These are phyloP conservation scores for Acropternis orthonyx DNA, from an alignment of 2,797 vertebrate genomes.

Conservation along the genomic window DNA sequence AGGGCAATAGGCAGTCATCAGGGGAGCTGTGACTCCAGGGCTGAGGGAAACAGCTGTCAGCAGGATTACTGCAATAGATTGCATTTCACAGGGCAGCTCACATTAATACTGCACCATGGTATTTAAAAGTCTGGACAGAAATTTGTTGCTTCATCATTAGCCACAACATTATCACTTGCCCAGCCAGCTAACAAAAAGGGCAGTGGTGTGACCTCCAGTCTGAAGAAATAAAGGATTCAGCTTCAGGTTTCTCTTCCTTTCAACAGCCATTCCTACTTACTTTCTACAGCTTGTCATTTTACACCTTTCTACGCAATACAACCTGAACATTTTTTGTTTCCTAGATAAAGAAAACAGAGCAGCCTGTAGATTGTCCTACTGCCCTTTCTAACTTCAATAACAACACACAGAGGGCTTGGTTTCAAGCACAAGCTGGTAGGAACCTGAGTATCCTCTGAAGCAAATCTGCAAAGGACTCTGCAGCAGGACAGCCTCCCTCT, in stretches of 20 bases:
- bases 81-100: slow-evolving; percentile 21
- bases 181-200: not conserved
- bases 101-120: not conserved
- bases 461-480: fast-evolving
- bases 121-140: slow-evolving; percentile 4
- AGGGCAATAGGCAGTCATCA: slow-evolving; percentile 54
- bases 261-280: not conserved
- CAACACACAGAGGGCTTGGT: not conserved
- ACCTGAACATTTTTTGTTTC: not conserved
- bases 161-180: not conserved
- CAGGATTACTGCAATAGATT: slow-evolving; percentile 34
- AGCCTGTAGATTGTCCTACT: not conserved
- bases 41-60: slow-evolving; percentile 65
- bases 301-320: not conserved
- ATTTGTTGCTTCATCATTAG: not conserved
- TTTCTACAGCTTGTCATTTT: not conserved
- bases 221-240: not conserved
- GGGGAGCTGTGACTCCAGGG: slow-evolving; percentile 50
- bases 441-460: not conserved
- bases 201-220: fast-evolving
- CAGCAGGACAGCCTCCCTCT: not conserved
- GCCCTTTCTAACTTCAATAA: not conserved
- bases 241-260: not conserved
- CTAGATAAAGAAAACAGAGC: not conserved
- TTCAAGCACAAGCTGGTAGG: not conserved